Evolutionary conservation across 2,797 vertebrate genomes (phyloP), one percentile per base, ranked within the genome.

Genomic region (Tragelaphus oryx): DNA sequence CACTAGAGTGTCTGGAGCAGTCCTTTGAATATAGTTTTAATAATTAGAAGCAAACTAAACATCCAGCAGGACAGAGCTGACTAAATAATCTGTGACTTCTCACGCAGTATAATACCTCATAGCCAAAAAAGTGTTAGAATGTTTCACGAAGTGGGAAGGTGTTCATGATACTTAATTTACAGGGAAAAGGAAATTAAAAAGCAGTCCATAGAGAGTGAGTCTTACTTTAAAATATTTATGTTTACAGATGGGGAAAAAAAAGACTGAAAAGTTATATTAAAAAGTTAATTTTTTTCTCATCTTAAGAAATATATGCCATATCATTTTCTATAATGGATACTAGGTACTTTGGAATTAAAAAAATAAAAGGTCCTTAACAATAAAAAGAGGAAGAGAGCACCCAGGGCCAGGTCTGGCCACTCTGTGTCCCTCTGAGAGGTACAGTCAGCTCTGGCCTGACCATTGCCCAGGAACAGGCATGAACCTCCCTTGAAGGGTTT

Each of bases 11-110:
- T 9, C 28, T 41, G 44, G 13, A 75, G 17, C 12, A 60, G 10
- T 28, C 28, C 74, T 93, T 91, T 88, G 68, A 87, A 88, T 68
- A 76, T 46, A 80, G 59, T 81, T 30, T 93, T 76, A 84, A 89
- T 85, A 92, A 59, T 71, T 30, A 87, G 75, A 87, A 95, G 33
- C 44, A 89, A 82, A 11, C 80, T 75, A 60, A 62, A 75, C 28
- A 30, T 59, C 10, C n/a, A 59, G 50, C 22, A 55, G 46, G 55
- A 41, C 41, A 62, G 59, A 6, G 20, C 6, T 57, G 76, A 87
- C 81, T 52, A 46, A 92, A 86, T 89, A 65, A 90, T 75, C 33
- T 78, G 12, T 44, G 54, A 22, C 14, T 83, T 87, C 30, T 79
- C 74, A 24, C 6, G 16, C 41, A 78, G 2, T 48, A 8, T 54